phyloP scores from a whole-genome alignment of 2,113 vertebrate genomes.

The Triplophysa siluroides region DNA sequence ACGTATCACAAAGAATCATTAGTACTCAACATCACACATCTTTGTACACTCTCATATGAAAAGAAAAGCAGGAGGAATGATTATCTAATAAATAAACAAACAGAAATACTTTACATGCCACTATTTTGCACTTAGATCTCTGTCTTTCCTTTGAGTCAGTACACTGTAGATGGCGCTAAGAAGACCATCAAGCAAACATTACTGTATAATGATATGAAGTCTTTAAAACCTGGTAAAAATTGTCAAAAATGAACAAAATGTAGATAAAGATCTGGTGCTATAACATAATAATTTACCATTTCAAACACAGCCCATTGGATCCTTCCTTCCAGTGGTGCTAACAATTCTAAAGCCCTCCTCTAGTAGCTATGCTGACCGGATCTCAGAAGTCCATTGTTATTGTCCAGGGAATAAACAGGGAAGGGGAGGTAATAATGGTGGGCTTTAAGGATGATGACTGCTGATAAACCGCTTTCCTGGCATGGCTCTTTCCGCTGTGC shows the following conservation, averaged over 20 bases:
- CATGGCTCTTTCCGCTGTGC: slow-evolving; percentile 58
- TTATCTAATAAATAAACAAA: slow-evolving; percentile 48
- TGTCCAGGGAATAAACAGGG: slow-evolving; percentile 72
- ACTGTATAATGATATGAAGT: slow-evolving; percentile 11
- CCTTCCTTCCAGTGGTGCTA: not conserved
- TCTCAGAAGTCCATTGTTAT: slow-evolving; percentile 79
- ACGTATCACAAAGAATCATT: too few relatives aligned
- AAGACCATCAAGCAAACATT: slow-evolving; percentile 13
- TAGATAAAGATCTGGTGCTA: not conserved
- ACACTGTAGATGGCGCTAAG: slow-evolving; percentile 20
- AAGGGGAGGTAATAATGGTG: slow-evolving; percentile 62
- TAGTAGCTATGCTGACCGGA: slow-evolving; percentile 71
- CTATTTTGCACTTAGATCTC: not conserved
- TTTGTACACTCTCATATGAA: slow-evolving; percentile 42
- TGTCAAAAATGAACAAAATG: not conserved
- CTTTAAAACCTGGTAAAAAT: not conserved
- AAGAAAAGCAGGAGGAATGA: slow-evolving; percentile 50
- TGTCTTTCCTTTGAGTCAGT: slow-evolving; percentile 12
- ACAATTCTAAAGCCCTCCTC: too few relatives aligned
- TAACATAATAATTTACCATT: not conserved
- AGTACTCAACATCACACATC: too few relatives aligned
- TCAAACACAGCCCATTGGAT: not conserved
- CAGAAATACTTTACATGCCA: slow-evolving; percentile 23
- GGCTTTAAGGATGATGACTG: slow-evolving; percentile 54
- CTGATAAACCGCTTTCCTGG: slow-evolving; percentile 43